Conservation (phyloP, 1,140 invertebrate genomes). For the Carposina sasakii region DNA sequence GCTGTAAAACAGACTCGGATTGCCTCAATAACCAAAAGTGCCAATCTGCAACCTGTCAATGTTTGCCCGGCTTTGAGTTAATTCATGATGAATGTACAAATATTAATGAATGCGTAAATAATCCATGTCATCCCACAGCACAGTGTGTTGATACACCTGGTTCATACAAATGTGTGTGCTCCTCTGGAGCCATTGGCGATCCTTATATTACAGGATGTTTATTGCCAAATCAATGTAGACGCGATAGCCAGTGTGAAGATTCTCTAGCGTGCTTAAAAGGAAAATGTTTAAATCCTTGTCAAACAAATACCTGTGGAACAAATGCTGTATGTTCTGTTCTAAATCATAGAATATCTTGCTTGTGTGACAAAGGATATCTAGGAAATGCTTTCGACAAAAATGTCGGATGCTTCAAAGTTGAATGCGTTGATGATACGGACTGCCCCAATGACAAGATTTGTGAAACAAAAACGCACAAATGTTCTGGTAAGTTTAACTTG, state of each 20-base stretch:
- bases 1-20: conserved; percentile 87
- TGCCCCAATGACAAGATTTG: conserved; percentile 84
- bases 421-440: conserved; percentile 84
- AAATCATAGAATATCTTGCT: conserved; percentile 80
- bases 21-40: conserved; percentile 88
- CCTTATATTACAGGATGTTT: conserved; percentile 82
- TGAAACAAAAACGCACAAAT: conserved; percentile 82
- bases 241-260: conserved; percentile 80
- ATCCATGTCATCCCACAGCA: conserved; percentile 86
- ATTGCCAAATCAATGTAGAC: conserved; percentile 80
- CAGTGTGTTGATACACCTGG: conserved; percentile 86
- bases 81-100: conserved; percentile 82
- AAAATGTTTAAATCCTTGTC: conserved; percentile 85
- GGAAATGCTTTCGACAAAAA: conserved; percentile 83
- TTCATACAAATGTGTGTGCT: conserved; percentile 86
- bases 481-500: conserved; percentile 74
- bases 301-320: conserved; percentile 77
- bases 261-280: conserved; percentile 80
- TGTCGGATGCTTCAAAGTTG: conserved; percentile 87
- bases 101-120: conserved; percentile 84
- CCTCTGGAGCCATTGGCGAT: conserved; percentile 84
- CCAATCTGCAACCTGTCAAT: conserved; percentile 84
- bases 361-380: conserved; percentile 84
- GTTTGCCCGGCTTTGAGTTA: conserved; percentile 79
- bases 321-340: conserved; percentile 82